These are phyloP conservation scores for Hyposoter didymator DNA, from an alignment of 2,888 invertebrate species.

Conservation along the genomic window DNA sequence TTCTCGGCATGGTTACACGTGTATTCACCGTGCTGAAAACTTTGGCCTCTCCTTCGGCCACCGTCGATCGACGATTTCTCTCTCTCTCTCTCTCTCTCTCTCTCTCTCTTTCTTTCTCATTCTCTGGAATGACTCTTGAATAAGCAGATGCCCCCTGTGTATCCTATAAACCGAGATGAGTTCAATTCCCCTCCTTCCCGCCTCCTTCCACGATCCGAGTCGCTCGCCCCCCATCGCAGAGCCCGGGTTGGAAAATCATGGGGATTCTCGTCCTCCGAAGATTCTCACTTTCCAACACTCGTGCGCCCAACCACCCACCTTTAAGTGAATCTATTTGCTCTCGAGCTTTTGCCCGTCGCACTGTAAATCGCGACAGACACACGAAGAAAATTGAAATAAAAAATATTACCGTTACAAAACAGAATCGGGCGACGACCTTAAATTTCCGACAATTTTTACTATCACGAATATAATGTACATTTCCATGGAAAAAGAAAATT, in stretches of 20 bases:
- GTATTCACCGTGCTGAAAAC: conserved; percentile 83
- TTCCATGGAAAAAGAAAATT: background rate
- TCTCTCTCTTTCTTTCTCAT: background rate
- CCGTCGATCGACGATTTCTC: background rate
- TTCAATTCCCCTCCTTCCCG: background rate
- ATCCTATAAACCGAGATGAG: conserved; percentile 4
- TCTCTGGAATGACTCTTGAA: background rate
- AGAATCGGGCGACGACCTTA: no score
- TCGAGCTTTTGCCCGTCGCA: background rate
- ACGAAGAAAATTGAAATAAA: background rate
- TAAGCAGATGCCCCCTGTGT: background rate
- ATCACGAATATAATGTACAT: no score
- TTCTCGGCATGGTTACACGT: conserved; percentile 82
- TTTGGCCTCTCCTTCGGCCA: conserved; percentile 73
- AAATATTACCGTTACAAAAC: background rate
- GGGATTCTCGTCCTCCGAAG: background rate
- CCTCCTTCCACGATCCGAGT: background rate
- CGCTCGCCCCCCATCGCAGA: background rate
- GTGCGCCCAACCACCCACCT: background rate
- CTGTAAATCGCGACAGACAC: background rate
- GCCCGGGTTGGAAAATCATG: background rate
- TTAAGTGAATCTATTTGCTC: background rate
- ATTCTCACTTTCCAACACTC: conserved; percentile 13
- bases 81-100: background rate
- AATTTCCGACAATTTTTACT: no score